Conservation (phyloP, 2,113 vertebrate species). For the Uropsilus gracilis region DNA sequence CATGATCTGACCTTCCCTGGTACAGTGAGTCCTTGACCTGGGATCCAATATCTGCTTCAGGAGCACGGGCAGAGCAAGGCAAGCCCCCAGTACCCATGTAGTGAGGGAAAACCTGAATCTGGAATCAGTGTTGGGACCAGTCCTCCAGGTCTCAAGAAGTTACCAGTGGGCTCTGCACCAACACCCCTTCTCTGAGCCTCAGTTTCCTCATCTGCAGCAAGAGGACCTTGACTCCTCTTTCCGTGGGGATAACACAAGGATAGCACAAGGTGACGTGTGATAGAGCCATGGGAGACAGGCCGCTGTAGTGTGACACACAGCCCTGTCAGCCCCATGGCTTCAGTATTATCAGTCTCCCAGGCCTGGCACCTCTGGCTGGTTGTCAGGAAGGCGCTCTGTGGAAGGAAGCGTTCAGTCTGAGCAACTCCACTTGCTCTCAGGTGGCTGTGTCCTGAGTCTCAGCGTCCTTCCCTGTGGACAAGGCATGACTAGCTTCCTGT, state of each 20-base stretch:
- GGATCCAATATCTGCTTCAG: neutral
- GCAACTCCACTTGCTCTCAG: rapidly evolving
- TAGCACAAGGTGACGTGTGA: rapidly evolving
- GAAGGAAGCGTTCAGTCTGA: neutral
- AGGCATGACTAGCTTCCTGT: neutral
- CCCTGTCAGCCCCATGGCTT: too few relatives aligned
- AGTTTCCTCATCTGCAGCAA: neutral
- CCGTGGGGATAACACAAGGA: rapidly evolving
- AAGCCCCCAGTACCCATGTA: neutral
- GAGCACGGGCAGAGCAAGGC: neutral
- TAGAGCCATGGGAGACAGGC: rapidly evolving
- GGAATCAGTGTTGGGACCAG: rapidly evolving
- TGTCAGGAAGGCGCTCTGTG: neutral
- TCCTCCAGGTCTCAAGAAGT: neutral
- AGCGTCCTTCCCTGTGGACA: neutral
- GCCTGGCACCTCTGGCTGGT: rapidly evolving
- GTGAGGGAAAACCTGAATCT: neutral
- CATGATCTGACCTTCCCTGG: neutral
- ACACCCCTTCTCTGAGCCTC: neutral
- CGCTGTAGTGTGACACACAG: rapidly evolving
- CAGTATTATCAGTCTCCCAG: neutral
- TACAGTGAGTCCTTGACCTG: neutral
- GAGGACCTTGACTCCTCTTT: neutral
- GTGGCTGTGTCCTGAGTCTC: neutral
- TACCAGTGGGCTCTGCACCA: neutral